Evolutionary conservation across 1,140 invertebrate species (phyloP), one percentile per base, ranked within the genome.

Genomic region (Hylyphantes graminicola): DNA sequence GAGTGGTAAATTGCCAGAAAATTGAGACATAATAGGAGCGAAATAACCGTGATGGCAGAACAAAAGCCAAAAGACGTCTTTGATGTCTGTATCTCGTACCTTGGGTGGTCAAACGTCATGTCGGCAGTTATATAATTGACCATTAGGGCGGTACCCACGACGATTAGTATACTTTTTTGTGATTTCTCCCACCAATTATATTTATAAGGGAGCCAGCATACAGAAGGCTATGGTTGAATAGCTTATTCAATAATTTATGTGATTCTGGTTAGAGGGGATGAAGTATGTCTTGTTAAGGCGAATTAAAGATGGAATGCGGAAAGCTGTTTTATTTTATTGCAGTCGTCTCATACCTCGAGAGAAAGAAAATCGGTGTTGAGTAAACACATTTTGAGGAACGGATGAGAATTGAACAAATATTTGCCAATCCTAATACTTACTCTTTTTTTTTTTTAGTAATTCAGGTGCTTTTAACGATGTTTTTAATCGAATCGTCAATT

Each of bases 81-180:
- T 72, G 57, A 81, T 81, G 78, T 72, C 67, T 73, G 68, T 63
- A 57, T 61, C 17, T 61, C 10, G 53, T 53, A 19, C 48, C 48
- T 35, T 81, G 79, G 79, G 79, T 81, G 79, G 79, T 73, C 67
- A 53, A 81, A 73, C 35, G 79, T 61, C 67, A n/a, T 63, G 55
- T 70, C 54, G 53, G 65, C 53, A 74, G 17, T 74, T 74, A 61
- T 55, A 51, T 63, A 76, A 76, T 76, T 76, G 74, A 50, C 77
- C 65, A 80, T 80, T 80, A 80, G 54, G 10, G 54, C 70, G 65
- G 64, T 54, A 65, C 70, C 64, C 70, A n/a, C 54, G 68, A 35
- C 68, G 68, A 70, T 53, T 70, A 51, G 68, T 17, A 51, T 35
- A 35, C 35, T 35, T 35, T 48, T 70, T 70, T 55, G 61, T 13